A percentile compares a stretch with the other conserved stretches of the same genome.
Conservation (phyloP, 2,888 invertebrate species). For the Aplocera efformata region DNA sequence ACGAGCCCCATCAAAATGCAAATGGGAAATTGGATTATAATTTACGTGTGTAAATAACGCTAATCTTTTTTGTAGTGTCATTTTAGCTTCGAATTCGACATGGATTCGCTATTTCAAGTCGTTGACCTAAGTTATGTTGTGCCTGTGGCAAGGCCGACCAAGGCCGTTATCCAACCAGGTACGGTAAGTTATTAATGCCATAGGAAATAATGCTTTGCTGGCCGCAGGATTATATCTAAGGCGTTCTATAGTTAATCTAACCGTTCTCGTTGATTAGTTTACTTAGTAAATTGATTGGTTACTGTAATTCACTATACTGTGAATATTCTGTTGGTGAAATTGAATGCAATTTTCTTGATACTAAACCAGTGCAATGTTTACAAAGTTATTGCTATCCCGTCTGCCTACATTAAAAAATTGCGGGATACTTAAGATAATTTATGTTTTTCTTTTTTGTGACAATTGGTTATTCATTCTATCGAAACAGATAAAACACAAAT, state of each 20-base stretch:
- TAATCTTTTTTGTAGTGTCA: neutral
- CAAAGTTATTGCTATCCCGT: too few relatives aligned
- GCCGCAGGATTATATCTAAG: slow-evolving; percentile 15
- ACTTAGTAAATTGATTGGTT: slow-evolving; percentile 18
- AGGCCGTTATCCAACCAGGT: slow-evolving; percentile 54
- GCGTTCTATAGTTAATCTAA: slow-evolving; percentile 12
- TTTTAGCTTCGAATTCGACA: slow-evolving; percentile 1
- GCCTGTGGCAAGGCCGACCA: slow-evolving; percentile 68
- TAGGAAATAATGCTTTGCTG: slow-evolving; percentile 14
- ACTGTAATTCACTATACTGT: neutral
- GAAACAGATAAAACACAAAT: too few relatives aligned
- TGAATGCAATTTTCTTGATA: slow-evolving; percentile 1
- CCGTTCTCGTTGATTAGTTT: slow-evolving; percentile 22
- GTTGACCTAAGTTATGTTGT: slow-evolving; percentile 41
- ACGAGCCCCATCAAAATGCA: neutral
- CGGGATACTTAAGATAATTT: too few relatives aligned
- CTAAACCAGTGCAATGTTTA: too few relatives aligned
- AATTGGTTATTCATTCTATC: too few relatives aligned
- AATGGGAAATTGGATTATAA: neutral
- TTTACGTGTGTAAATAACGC: slow-evolving; percentile 2
- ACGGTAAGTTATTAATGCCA: slow-evolving; percentile 17
- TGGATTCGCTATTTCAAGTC: slow-evolving; percentile 20
- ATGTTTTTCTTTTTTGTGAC: too few relatives aligned
- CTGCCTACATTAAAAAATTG: too few relatives aligned
- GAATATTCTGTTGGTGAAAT: neutral